Base-by-base conservation (phyloP, 2,113 vertebrate species). In the Salvelinus alpinus region DNA sequence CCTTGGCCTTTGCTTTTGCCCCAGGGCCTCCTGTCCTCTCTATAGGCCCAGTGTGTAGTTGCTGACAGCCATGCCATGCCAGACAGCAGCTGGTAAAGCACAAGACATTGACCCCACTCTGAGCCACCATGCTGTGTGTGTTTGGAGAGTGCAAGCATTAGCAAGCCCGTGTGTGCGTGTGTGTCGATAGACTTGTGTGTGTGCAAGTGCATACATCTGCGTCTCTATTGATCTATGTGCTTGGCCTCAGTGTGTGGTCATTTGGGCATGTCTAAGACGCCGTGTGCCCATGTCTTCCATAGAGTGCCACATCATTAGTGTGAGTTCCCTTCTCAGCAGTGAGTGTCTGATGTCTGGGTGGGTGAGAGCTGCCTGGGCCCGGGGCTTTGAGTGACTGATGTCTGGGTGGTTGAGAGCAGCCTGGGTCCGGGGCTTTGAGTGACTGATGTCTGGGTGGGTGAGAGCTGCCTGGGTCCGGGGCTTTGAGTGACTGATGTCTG, bases 81-180 rank as follows among this genome's bases (percentile, higher is more conserved):
- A 88, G 85, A 86, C 85, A 90, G 84, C 90, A 92, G 88, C 90
- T 88, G 87, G 80, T 73, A 82, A 87, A 89, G 84, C 89, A 82
- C 51, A 67, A 29, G 76, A 73, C 76, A 74, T 70, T 82, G 83
- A 82, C 74, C 81, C 72, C 80, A 80, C 81, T 79, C 73, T 75
- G 38, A 44, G 78, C 24, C 70, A 25, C 80, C 82, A 80, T 65
- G 60, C 80, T 78, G 86, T 31, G 69, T 54, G 20, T 22, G 13
- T 66, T 44, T 72, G 44, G 24, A 57, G 64, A 27, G 66, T 22
- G 18, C 59, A 27, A 29, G 59, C 9, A 34, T 44, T 11, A 18
- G 71, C 29, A 34, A 13, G 59, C 34, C 13, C n/a, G 29, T 73
- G 25, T 24, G 20, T 38, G 54, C 25, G 38, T 11, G 8, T 44